Conservation (phyloP, 1,140 invertebrate species). For the Portunus trituberculatus region DNA sequence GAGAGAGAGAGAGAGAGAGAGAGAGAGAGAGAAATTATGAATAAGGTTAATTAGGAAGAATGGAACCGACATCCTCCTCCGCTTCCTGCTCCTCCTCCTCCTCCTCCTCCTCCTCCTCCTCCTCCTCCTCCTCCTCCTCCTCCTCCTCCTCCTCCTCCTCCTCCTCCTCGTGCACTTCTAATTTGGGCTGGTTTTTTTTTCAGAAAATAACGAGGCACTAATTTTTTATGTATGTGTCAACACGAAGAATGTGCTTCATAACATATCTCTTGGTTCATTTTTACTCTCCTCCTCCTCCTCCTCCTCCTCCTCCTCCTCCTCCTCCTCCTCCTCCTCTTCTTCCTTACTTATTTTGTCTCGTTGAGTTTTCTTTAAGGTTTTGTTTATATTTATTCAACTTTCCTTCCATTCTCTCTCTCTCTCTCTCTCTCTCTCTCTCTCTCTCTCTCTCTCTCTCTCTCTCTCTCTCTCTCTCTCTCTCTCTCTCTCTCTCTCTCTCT, state of each 20-base stretch:
- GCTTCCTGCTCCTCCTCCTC: neutral
- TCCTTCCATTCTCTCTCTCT: neutral
- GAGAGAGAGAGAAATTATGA: neutral
- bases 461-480: slow-evolving; percentile 30
- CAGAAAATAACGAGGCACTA: no score
- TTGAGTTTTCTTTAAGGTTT: no score
- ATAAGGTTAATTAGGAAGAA: neutral
- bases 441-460: neutral
- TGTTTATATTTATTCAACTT: neutral
- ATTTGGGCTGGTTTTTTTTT: neutral
- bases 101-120: neutral
- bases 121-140: no score
- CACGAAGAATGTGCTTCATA: neutral
- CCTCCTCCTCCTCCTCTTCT: no score
- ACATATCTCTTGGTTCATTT: neutral
- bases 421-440: neutral
- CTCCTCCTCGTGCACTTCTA: neutral
- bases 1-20: slow-evolving; percentile 51
- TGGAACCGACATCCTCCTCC: neutral
- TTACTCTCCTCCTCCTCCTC: neutral
- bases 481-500: neutral
- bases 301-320: neutral
- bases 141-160: slow-evolving; percentile 13
- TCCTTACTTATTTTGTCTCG: no score
- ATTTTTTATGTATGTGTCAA: no score